phyloP scores from a whole-genome alignment of 37 sponge, comb jelly and placozoan genomes.

The Beroe ovata region DNA sequence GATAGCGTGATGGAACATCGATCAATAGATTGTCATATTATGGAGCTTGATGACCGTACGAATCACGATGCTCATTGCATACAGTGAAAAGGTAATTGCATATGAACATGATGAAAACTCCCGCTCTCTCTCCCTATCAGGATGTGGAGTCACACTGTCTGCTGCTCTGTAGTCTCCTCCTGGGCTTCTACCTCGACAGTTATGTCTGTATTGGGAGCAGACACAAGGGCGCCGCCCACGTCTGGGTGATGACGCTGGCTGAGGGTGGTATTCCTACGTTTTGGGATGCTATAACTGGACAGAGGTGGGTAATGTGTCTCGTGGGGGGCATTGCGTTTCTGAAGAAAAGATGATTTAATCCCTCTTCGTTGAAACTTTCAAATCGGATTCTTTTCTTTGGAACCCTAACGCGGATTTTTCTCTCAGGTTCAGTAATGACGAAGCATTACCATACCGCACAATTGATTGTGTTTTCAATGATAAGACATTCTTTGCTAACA shows the following conservation, averaged over 20 bases:
- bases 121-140: too few species aligned
- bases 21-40: too few species aligned
- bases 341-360: too few species aligned
- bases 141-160: conserved; percentile 82
- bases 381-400: too few species aligned
- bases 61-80: too few species aligned
- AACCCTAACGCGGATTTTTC: too few species aligned
- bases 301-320: conserved; percentile 84
- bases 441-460: conserved; percentile 76
- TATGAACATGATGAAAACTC: too few species aligned
- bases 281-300: conserved; percentile 97
- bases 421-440: not conserved
- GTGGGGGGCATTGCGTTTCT: too few species aligned
- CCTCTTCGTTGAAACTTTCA: too few species aligned
- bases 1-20: too few species aligned
- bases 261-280: conserved; percentile 74
- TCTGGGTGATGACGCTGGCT: conserved; percentile 88
- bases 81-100: too few species aligned
- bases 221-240: conserved; percentile 72
- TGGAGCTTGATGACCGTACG: too few species aligned
- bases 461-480: conserved; percentile 97
- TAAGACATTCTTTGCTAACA: conserved; percentile 86
- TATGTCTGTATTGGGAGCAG: conserved; percentile 93
- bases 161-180: conserved; percentile 89
- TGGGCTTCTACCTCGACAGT: conserved; percentile 91